Evolutionary conservation across 2,888 invertebrate species (phyloP).

Genomic region (Drosophila meridiana): DNA sequence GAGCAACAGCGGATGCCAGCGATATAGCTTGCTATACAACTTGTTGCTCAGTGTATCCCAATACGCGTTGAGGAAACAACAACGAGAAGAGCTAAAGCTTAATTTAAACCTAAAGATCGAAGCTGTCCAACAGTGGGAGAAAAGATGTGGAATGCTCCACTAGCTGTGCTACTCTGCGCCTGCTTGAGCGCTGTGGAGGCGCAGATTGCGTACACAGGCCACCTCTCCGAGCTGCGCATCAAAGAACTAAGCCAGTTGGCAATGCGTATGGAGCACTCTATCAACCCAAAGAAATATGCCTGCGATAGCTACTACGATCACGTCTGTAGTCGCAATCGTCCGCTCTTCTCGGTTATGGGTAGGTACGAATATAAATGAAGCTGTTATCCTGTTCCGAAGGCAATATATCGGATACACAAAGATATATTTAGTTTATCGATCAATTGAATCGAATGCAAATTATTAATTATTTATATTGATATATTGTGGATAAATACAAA

Average conservation of each 20-base stretch:
- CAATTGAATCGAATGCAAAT: not conserved
- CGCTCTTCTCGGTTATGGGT: slow-evolving; percentile 82
- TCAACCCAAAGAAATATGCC: slow-evolving; percentile 77
- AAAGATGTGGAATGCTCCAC: slow-evolving; percentile 32
- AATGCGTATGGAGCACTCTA: slow-evolving; percentile 71
- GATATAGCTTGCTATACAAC: slow-evolving; percentile 24
- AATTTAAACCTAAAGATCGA: not conserved
- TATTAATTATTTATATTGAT: not conserved
- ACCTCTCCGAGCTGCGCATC: slow-evolving; percentile 78
- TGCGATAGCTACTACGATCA: slow-evolving; percentile 82
- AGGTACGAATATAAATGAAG: slow-evolving; percentile 22
- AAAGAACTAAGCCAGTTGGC: slow-evolving; percentile 77
- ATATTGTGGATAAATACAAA: too few species aligned
- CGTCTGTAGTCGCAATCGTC: slow-evolving; percentile 81
- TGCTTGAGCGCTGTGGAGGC: slow-evolving; percentile 24
- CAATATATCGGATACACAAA: not conserved
- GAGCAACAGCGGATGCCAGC: slow-evolving; percentile 48
- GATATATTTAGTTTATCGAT: not conserved
- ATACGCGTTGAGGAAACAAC: slow-evolving; percentile 24
- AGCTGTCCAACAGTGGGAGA: not conserved
- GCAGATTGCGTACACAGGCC: slow-evolving; percentile 73
- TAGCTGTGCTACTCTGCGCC: slow-evolving; percentile 29
- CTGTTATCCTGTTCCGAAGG: not conserved
- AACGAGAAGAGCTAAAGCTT: slow-evolving; percentile 14
- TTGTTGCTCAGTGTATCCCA: slow-evolving; percentile 40